Evolutionary conservation across 2,888 invertebrate species (phyloP), one percentile per base, ranked within the genome.

Genomic region (Flabesymbios commensalis): DNA sequence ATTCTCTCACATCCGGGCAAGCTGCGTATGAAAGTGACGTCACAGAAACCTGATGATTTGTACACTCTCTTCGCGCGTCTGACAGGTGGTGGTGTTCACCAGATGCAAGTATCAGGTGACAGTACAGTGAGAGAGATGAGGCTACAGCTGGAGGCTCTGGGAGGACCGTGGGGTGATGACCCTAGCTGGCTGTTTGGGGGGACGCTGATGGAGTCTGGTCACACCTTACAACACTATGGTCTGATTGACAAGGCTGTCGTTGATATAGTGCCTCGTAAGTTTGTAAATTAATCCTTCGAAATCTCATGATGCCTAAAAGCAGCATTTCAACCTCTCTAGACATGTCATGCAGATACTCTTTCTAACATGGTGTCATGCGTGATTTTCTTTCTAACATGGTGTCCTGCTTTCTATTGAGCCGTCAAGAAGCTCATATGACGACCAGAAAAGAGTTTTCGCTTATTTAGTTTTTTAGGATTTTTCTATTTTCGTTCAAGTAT

Each of bases 181-280:
- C 49, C 59, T 24, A 22, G 24, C 26, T 63, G 63, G 63, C 33
- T 63, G 26, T 63, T 53, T 41, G 59, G 52, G 10, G 63, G 63
- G 4, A 60, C 56, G 7, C 52, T 63, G 3, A 41, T 63, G 43
- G 56, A 59, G 22, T 33, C 22, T n/a, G 39, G 57, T 36, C 29
- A 39, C 19, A 31, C 49, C 2, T 45, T 63, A 14, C 42, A 17
- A 1, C 41, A 43, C 51, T 63, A 60, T 33, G 56, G 52, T 22
- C 51, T 63, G 43, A 29, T 31, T 2, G 24, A 42, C 51, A 53
- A 39, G 45, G 43, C 36, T 24, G 39, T 52, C 19, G 26, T 63
- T 14, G 63, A 63, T 31, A 41, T 63, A 10, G 45, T 63, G 1
- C 52, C 45, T 5, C 5, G 63, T 60, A 26, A 56, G 63, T 59